Conservation (phyloP, 2,797 vertebrate genomes). For the Megaceryle alcyon region DNA sequence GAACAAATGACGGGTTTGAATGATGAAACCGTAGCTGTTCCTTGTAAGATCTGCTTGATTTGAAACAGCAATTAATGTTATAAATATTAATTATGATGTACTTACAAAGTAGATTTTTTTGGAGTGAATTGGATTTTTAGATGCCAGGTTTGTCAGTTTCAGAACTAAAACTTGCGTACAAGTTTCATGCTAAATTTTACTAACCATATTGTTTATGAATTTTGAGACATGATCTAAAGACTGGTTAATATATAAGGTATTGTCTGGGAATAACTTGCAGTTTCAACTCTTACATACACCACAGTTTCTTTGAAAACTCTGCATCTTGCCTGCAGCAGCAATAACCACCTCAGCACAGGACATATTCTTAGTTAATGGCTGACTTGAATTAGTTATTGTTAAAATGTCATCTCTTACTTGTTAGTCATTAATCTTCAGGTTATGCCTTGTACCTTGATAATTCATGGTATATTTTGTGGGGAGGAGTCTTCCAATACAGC, state of each 20-base stretch:
- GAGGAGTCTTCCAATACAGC: conserved; percentile 48
- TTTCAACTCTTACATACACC: neutral
- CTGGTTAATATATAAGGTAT: neutral
- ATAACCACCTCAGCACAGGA: conserved; percentile 32
- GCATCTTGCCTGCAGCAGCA: conserved; percentile 8
- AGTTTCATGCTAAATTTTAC: neutral
- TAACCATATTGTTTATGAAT: conserved; percentile 10
- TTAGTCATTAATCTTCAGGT: neutral
- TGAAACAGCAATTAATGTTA: neutral
- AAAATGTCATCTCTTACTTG: neutral
- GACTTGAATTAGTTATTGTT: neutral
- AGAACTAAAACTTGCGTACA: conserved; percentile 24
- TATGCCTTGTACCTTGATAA: neutral
- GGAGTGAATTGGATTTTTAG: conserved; percentile 8
- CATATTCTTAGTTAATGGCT: conserved; percentile 11
- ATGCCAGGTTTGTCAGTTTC: conserved; percentile 27
- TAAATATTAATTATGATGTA: neutral
- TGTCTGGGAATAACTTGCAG: neutral
- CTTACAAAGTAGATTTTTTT: conserved; percentile 1
- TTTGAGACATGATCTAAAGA: neutral
- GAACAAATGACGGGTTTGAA: conserved; percentile 75
- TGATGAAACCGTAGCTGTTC: conserved; percentile 47
- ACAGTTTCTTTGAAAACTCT: neutral
- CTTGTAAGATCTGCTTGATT: neutral
- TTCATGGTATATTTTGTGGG: neutral